Percentiles rank a stretch among this genome's conserved stretches.
Conservation (phyloP, 2,797 vertebrate genomes). For the Nothura maculosa region DNA sequence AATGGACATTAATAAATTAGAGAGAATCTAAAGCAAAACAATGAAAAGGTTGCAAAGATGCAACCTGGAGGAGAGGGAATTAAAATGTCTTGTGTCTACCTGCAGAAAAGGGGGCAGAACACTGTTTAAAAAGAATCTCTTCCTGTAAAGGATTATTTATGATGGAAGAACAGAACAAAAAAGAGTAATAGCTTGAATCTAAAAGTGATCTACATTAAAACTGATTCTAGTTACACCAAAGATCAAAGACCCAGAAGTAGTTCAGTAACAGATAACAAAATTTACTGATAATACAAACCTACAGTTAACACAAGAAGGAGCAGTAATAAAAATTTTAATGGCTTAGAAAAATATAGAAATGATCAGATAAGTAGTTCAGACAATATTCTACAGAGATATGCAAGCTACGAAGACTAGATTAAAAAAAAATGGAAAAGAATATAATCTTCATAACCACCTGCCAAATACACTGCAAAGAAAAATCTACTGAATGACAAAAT, state of each 20-base stretch:
- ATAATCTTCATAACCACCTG: slow-evolving; percentile 5
- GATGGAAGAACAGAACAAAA: background rate
- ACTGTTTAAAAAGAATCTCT: background rate
- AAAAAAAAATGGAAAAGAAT: background rate
- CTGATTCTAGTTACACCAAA: background rate
- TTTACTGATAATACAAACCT: background rate
- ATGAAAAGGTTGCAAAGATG: slow-evolving; percentile 5
- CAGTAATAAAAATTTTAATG: background rate
- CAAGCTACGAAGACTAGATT: background rate
- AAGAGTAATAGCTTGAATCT: background rate
- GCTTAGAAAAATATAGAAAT: background rate
- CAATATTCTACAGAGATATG: background rate
- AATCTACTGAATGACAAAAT: slow-evolving; percentile 12
- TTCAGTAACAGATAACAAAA: background rate
- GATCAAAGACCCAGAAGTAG: background rate
- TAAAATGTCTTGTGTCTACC: background rate
- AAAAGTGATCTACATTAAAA: background rate
- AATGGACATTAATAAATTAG: slow-evolving; percentile 53
- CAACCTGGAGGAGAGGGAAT: background rate
- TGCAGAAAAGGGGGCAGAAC: slow-evolving; percentile 21
- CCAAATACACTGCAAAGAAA: background rate
- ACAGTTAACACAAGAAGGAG: background rate
- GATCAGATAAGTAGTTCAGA: background rate
- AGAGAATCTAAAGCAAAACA: slow-evolving; percentile 41
- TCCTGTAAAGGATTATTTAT: slow-evolving; percentile 32